Evolutionary conservation across 2,888 invertebrate species (phyloP).

Genomic region (Oeneis ivallda): DNA sequence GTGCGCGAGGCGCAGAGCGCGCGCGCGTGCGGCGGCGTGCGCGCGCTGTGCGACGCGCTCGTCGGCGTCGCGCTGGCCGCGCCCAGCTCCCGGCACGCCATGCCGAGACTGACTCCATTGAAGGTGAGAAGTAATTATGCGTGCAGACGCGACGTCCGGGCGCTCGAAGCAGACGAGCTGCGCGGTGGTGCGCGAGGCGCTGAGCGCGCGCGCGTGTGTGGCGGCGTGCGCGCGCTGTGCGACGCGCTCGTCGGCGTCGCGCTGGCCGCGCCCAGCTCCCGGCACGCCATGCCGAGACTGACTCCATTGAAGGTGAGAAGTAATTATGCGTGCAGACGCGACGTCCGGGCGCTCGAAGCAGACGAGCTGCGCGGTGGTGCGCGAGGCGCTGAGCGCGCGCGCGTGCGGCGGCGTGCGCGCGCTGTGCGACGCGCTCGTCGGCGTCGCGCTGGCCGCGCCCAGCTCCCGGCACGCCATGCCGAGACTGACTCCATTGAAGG

Average conservation of each 20-base stretch:
- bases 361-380: constrained; percentile 60
- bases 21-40: constrained; percentile 51
- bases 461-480: constrained; percentile 78
- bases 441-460: constrained; percentile 77
- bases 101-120: constrained; percentile 74
- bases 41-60: constrained; percentile 79
- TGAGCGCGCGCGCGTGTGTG: constrained; percentile 45
- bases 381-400: constrained; percentile 50
- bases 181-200: constrained; percentile 52
- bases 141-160: constrained; percentile 61
- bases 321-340: constrained; percentile 58
- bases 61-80: constrained; percentile 78
- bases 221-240: constrained; percentile 71
- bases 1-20: constrained; percentile 54
- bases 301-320: constrained; percentile 75
- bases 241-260: constrained; percentile 81
- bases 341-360: constrained; percentile 61
- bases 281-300: constrained; percentile 77
- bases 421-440: constrained; percentile 80
- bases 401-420: constrained; percentile 58
- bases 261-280: constrained; percentile 72
- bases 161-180: constrained; percentile 65
- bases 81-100: constrained; percentile 73
- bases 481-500: constrained; percentile 74
- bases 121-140: constrained; percentile 78